A percentile compares a stretch with the other conserved stretches of the same genome.
Evolutionary conservation across 2,113 vertebrate genomes (phyloP).

Genomic region (Apteryx mantelli): DNA sequence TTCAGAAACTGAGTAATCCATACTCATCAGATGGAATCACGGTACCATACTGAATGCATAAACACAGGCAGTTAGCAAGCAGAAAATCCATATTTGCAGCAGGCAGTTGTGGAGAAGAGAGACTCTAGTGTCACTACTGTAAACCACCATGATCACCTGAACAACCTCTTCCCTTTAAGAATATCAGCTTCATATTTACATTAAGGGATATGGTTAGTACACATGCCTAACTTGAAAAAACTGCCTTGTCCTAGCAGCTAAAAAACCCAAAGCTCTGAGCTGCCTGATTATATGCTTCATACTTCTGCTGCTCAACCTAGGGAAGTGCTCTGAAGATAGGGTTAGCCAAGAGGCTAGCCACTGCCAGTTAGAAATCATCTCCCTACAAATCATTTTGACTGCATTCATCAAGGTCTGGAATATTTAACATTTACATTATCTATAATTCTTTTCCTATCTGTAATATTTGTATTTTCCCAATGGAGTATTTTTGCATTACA

Average conservation of each 20-base stretch:
- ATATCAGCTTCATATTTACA: not conserved
- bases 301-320: not conserved
- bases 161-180: not conserved
- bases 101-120: not conserved
- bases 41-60: not conserved
- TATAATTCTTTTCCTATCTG: not conserved
- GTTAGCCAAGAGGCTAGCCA: not conserved
- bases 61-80: not conserved
- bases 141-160: not conserved
- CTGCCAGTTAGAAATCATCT: not conserved
- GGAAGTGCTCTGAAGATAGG: not conserved
- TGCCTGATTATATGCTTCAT: not conserved
- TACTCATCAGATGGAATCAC: not conserved
- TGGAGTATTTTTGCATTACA: not conserved
- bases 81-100: not conserved
- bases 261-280: not conserved
- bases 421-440: not conserved
- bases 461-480: not conserved
- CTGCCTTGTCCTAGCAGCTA: not conserved
- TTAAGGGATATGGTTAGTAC: not conserved
- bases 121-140: not conserved
- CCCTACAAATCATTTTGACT: not conserved
- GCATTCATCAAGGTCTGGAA: not conserved
- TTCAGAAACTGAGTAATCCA: not conserved
- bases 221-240: not conserved